phyloP scores from a whole-genome alignment of 2,888 invertebrate genomes.

The Agriopis aurantiaria region DNA sequence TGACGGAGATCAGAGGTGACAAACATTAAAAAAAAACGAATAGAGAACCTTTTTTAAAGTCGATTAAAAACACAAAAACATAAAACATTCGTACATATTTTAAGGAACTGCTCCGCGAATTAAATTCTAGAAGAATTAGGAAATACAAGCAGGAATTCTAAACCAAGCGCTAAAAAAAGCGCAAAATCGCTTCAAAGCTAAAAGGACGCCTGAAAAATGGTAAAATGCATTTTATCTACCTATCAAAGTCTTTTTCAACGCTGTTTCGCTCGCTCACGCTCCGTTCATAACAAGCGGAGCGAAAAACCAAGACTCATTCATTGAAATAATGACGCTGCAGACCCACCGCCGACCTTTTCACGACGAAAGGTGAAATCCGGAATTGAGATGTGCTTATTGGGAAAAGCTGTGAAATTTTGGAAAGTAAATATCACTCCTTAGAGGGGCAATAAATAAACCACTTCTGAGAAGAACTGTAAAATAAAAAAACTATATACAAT shows the following conservation, averaged over 20 bases:
- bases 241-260: constrained; percentile 37
- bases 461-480: too few relatives aligned
- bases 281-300: constrained; percentile 56
- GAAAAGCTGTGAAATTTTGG: constrained; percentile 8
- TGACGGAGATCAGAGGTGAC: too few relatives aligned
- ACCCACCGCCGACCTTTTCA: constrained; percentile 38
- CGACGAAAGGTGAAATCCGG: constrained; percentile 39
- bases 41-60: too few relatives aligned
- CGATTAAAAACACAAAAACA: not conserved
- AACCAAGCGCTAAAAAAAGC: constrained; percentile 43
- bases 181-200: constrained; percentile 35
- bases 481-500: too few relatives aligned
- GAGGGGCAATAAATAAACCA: too few relatives aligned
- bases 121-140: constrained; percentile 10
- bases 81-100: not conserved
- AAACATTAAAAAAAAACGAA: not conserved
- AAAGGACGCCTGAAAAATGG: constrained; percentile 40
- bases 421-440: not conserved
- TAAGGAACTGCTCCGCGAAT: constrained; percentile 1
- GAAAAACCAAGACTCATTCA: constrained; percentile 66
- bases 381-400: constrained; percentile 34
- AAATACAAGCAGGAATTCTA: constrained; percentile 27
- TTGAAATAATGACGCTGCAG: constrained; percentile 66
- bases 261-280: constrained; percentile 45
- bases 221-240: constrained; percentile 46